Percentiles rank a stretch among this genome's conserved stretches.
These are phyloP conservation scores for Meteorus sp. DNA, from an alignment of 1,140 invertebrate genomes.

Conservation along the genomic window DNA sequence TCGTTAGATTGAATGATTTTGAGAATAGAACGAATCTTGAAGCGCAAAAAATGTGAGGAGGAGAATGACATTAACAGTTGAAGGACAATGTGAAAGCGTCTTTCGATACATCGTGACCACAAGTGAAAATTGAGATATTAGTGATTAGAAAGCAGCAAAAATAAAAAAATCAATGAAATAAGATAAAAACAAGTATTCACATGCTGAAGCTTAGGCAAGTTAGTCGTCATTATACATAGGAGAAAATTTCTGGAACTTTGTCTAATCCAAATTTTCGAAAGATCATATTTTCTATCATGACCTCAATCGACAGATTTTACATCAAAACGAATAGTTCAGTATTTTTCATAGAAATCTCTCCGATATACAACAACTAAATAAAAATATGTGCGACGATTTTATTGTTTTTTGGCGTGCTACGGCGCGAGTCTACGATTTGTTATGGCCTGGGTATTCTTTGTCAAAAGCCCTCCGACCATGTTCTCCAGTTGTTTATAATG, in stretches of 20 bases:
- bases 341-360: constrained; percentile 3
- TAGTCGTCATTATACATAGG: too few species aligned
- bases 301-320: not conserved
- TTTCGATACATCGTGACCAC: not conserved
- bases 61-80: too few species aligned
- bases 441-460: constrained; percentile 5
- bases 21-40: constrained; percentile 16
- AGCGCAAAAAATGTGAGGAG: not conserved
- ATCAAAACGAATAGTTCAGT: not conserved
- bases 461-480: constrained; percentile 6
- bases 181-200: not conserved
- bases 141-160: constrained; percentile 23
- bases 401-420: constrained; percentile 49
- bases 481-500: too few species aligned
- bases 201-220: too few species aligned
- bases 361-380: too few species aligned
- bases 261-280: too few species aligned
- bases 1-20: too few species aligned
- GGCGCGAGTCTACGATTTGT: constrained; percentile 57
- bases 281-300: too few species aligned
- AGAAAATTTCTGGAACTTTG: too few species aligned
- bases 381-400: constrained; percentile 17
- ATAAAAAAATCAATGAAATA: not conserved
- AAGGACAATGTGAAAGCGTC: constrained; percentile 22
- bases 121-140: constrained; percentile 11